phyloP scores from a whole-genome alignment of 2,888 invertebrate genomes.

The Ctenicera cuprea region DNA sequence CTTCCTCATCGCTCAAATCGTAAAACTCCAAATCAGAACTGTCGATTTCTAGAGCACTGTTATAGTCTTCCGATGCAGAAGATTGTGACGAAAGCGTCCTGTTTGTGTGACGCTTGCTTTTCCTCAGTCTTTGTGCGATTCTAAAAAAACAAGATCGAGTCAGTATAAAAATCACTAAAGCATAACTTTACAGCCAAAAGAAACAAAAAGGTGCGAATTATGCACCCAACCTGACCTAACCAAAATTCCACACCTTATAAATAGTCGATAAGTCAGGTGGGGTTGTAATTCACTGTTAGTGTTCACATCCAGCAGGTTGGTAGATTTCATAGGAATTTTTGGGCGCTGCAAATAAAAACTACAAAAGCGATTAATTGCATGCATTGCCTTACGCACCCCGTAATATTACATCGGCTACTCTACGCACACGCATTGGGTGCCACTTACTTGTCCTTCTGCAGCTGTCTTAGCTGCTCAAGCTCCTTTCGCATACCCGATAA shows the following conservation, averaged over 20 bases:
- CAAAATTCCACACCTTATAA: slow-evolving; percentile 29
- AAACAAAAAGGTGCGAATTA: background rate
- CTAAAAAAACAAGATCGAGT: too few relatives aligned
- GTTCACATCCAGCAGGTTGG: background rate
- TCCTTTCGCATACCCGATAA: slow-evolving; percentile 64
- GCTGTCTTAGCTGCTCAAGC: slow-evolving; percentile 63
- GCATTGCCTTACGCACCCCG: background rate
- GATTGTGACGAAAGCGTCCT: slow-evolving; percentile 50
- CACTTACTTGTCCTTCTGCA: slow-evolving; percentile 59
- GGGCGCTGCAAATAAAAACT: slow-evolving; percentile 31
- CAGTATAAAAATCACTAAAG: too few relatives aligned
- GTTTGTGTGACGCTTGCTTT: slow-evolving; percentile 38
- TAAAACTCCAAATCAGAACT: slow-evolving; percentile 71
- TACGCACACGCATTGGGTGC: background rate
- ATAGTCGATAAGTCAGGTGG: slow-evolving; percentile 26
- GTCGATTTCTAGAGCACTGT: slow-evolving; percentile 65
- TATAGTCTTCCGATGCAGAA: slow-evolving; percentile 65
- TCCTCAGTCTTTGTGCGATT: slow-evolving; percentile 37
- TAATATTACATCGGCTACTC: too few relatives aligned
- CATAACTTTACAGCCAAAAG: background rate
- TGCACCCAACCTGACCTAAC: slow-evolving; percentile 36
- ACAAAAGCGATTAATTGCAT: slow-evolving; percentile 2
- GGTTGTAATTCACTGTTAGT: background rate
- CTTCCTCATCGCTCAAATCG: slow-evolving; percentile 69
- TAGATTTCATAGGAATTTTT: background rate